These are phyloP conservation scores for Potorous gilbertii DNA, from an alignment of 2,797 vertebrate genomes.

Conservation along the genomic window DNA sequence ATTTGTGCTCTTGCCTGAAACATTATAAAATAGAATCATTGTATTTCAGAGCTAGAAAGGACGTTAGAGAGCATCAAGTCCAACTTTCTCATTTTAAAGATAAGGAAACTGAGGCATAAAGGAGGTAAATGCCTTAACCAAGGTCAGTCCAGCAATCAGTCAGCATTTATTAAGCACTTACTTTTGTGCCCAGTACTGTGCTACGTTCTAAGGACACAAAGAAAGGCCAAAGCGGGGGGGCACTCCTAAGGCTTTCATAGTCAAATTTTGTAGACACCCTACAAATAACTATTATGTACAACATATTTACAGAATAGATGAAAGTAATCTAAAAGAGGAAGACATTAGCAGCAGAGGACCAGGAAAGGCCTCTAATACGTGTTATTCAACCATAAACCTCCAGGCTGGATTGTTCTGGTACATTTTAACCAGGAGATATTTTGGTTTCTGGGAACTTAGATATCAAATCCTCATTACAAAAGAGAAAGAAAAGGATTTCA, in stretches of 20 bases:
- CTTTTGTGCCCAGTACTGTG: not conserved
- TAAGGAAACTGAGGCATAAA: not conserved
- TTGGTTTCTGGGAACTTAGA: not conserved
- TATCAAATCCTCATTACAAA: not conserved
- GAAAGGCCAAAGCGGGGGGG: not conserved
- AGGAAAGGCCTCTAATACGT: too few species aligned
- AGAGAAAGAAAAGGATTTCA: not conserved
- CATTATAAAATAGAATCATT: slow-evolving; percentile 18
- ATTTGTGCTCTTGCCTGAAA: slow-evolving; percentile 63
- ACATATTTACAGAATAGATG: not conserved
- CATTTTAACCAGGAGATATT: not conserved
- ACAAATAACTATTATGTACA: not conserved
- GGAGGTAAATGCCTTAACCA: not conserved
- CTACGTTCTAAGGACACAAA: not conserved
- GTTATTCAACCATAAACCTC: not conserved
- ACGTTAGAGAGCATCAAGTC: slow-evolving; percentile 12
- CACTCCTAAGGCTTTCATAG: not conserved
- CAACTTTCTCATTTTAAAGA: slow-evolving; percentile 27
- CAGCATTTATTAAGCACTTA: not conserved
- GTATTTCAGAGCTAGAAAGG: not conserved
- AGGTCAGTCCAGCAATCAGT: not conserved
- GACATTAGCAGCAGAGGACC: not conserved
- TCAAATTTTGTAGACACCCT: not conserved
- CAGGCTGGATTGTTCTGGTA: not conserved
- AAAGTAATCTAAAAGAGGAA: not conserved